Percentiles rank a stretch among this genome's conserved stretches.
phyloP scores from a whole-genome alignment of 2,113 vertebrate species.

The Notothenia rossii region DNA sequence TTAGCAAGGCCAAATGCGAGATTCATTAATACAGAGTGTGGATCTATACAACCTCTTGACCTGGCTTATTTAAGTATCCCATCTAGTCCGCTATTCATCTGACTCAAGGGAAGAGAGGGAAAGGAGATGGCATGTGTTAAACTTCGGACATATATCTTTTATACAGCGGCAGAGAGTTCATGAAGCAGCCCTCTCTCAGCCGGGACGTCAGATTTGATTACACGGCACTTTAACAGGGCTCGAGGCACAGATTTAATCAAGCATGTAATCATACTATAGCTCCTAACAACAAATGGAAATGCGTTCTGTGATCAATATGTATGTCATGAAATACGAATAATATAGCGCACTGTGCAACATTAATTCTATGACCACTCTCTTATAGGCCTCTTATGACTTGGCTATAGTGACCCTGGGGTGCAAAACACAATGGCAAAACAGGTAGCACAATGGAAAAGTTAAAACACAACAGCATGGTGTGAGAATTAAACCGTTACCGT shows the following conservation, averaged over 20 bases:
- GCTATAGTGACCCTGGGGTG: neutral
- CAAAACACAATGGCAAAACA: neutral
- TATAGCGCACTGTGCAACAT: constrained; percentile 8
- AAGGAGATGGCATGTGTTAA: constrained; percentile 19
- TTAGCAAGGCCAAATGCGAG: constrained; percentile 29
- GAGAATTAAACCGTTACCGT: too few species aligned
- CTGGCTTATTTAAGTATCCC: constrained; percentile 13
- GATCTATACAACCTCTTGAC: constrained; percentile 16
- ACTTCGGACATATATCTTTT: constrained; percentile 10
- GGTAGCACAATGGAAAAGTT: neutral
- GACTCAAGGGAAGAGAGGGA: neutral
- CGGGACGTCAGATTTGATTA: constrained; percentile 69
- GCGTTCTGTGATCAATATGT: constrained; percentile 46
- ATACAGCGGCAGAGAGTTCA: constrained; percentile 11
- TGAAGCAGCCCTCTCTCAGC: constrained; percentile 28
- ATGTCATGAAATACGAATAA: constrained; percentile 47
- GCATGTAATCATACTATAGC: constrained; percentile 51
- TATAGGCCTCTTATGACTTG: neutral
- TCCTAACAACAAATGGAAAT: constrained; percentile 50
- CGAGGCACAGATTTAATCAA: constrained; percentile 60
- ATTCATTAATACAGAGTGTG: constrained; percentile 19
- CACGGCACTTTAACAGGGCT: constrained; percentile 29
- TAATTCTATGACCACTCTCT: constrained; percentile 19
- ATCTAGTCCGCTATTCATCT: neutral
- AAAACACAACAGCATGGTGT: neutral